Evolutionary conservation across 2,888 invertebrate species (phyloP).

Genomic region (Petrophora chlorosata): DNA sequence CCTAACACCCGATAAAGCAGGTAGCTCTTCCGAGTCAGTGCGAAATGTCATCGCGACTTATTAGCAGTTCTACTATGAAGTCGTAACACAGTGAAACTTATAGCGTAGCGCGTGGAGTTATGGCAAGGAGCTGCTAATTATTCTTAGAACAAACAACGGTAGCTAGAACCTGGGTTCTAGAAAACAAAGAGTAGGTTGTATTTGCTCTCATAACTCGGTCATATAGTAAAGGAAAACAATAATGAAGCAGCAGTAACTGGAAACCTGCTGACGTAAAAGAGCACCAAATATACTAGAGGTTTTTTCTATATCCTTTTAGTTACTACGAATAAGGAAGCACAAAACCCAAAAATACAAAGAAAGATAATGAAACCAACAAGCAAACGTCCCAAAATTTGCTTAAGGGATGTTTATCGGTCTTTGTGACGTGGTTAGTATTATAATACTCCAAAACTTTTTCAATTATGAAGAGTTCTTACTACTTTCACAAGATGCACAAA

Average conservation of each 20-base stretch:
- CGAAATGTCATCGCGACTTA: conserved; percentile 46
- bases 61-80: conserved; percentile 42
- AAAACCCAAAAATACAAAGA: too few relatives aligned
- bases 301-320: too few relatives aligned
- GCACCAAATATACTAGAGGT: too few relatives aligned
- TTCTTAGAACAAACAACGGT: conserved; percentile 19
- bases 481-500: conserved; percentile 15
- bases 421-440: not conserved
- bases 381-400: too few relatives aligned
- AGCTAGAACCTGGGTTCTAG: not conserved
- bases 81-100: conserved; percentile 48
- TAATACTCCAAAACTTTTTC: not conserved
- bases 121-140: conserved; percentile 25
- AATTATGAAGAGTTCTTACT: not conserved
- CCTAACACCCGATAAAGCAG: conserved; percentile 19
- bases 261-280: too few relatives aligned
- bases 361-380: too few relatives aligned
- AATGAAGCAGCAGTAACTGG: too few relatives aligned
- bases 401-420: too few relatives aligned
- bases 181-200: too few relatives aligned
- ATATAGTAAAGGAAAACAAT: too few relatives aligned
- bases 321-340: too few relatives aligned
- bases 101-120: conserved; percentile 45
- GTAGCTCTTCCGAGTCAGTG: conserved; percentile 43
- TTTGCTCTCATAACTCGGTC: too few relatives aligned